Evolutionary conservation across 2,797 vertebrate species (phyloP).

Genomic region (Platyrinchus mystaceus): DNA sequence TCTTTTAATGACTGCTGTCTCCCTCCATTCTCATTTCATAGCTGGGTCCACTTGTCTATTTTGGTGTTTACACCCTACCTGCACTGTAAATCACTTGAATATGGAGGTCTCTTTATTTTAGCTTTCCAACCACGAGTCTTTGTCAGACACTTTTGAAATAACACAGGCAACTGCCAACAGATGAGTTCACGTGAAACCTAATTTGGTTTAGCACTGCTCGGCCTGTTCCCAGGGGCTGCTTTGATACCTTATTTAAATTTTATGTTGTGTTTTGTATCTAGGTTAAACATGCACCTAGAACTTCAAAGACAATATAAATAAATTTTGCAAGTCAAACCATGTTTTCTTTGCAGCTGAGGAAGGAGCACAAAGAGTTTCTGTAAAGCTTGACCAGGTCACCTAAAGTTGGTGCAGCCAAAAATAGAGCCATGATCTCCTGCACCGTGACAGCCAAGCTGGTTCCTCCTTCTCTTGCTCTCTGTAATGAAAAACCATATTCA

Average conservation of each 20-base stretch:
- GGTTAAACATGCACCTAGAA: neutral
- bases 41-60: neutral
- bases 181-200: neutral
- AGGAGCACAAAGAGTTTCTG: neutral
- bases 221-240: neutral
- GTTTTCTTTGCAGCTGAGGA: neutral
- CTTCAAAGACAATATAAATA: neutral
- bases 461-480: neutral
- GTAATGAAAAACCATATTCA: neutral
- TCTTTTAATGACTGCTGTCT: neutral
- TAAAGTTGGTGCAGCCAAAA: neutral
- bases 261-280: neutral
- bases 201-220: neutral
- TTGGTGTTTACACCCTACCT: neutral
- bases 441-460: neutral
- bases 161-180: neutral
- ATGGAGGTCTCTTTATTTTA: neutral
- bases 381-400: neutral
- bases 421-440: neutral
- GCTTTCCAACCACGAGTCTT: neutral
- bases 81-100: neutral
- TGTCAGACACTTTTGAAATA: neutral
- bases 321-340: neutral
- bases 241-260: neutral
- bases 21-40: neutral